These are phyloP conservation scores for Aricia agestis DNA, from an alignment of 1,140 invertebrate species.

Conservation along the genomic window DNA sequence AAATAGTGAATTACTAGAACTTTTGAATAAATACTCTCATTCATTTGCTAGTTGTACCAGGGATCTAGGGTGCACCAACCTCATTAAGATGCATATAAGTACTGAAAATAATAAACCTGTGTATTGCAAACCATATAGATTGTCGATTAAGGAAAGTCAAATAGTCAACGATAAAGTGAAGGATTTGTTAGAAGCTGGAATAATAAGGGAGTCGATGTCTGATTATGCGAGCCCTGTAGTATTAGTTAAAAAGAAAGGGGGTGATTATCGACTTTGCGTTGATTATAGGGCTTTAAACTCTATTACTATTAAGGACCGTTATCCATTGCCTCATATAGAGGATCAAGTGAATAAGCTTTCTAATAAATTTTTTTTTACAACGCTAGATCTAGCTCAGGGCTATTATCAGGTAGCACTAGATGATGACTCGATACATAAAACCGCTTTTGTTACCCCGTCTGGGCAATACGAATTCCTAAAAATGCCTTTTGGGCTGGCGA, in stretches of 20 bases:
- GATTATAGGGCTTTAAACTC: constrained; percentile 27
- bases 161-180: constrained; percentile 18
- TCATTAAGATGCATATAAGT: constrained; percentile 23
- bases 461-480: constrained; percentile 25
- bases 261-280: constrained; percentile 25
- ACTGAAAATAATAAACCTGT: constrained; percentile 29
- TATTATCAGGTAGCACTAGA: constrained; percentile 37
- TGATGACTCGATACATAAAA: constrained; percentile 21
- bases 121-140: constrained; percentile 27
- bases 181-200: constrained; percentile 23
- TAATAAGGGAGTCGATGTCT: constrained; percentile 23
- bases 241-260: constrained; percentile 26
- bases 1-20: constrained; percentile 14
- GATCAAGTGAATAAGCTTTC: constrained; percentile 45
- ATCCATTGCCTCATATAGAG: constrained; percentile 27
- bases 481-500: constrained; percentile 25
- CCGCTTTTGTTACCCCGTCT: not conserved
- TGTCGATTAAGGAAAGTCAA: constrained; percentile 32
- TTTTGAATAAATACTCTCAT: constrained; percentile 8
- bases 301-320: constrained; percentile 23
- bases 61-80: constrained; percentile 26
- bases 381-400: constrained; percentile 60
- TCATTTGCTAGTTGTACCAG: constrained; percentile 26
- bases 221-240: constrained; percentile 24
- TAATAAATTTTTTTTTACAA: constrained; percentile 35